These are phyloP conservation scores for Pristionchus arcanus DNA, from an alignment of 2,888 invertebrate genomes.

Conservation along the genomic window DNA sequence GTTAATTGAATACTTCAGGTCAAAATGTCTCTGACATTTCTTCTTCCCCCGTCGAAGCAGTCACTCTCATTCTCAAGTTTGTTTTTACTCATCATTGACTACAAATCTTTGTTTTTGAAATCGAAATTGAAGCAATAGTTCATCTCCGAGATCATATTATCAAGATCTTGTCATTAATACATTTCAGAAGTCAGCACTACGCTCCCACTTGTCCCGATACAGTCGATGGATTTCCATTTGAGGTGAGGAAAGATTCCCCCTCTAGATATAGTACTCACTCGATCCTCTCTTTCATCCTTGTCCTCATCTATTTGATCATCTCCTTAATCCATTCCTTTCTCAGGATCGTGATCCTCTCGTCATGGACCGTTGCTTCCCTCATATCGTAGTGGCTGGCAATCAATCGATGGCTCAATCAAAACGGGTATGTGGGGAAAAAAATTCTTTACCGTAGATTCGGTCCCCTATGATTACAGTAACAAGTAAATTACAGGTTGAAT, in stretches of 20 bases:
- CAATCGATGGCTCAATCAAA: slow-evolving; percentile 24
- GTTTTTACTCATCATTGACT: background rate
- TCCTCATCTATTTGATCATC: background rate
- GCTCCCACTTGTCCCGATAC: slow-evolving; percentile 54
- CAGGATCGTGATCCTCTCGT: slow-evolving; percentile 51
- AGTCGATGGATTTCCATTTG: slow-evolving; percentile 53
- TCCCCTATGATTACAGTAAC: background rate
- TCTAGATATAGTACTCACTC: background rate
- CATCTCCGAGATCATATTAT: no score
- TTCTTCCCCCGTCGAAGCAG: background rate
- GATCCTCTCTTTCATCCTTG: background rate
- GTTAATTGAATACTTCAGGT: background rate
- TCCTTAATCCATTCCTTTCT: slow-evolving; percentile 1
- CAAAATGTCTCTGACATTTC: slow-evolving; percentile 42
- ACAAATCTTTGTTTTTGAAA: background rate
- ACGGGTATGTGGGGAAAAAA: background rate
- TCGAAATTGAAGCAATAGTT: background rate
- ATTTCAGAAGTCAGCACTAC: slow-evolving; percentile 44
- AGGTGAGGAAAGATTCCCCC: background rate
- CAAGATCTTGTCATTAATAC: no score
- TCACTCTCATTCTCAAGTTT: slow-evolving; percentile 40
- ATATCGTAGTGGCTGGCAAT: slow-evolving; percentile 38
- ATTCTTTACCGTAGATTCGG: background rate
- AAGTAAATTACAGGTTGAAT: background rate
- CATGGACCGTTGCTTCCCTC: slow-evolving; percentile 50